Evolutionary conservation across 2,888 invertebrate species (phyloP), one percentile per base, ranked within the genome.

Genomic region (Brenthis daphne): DNA sequence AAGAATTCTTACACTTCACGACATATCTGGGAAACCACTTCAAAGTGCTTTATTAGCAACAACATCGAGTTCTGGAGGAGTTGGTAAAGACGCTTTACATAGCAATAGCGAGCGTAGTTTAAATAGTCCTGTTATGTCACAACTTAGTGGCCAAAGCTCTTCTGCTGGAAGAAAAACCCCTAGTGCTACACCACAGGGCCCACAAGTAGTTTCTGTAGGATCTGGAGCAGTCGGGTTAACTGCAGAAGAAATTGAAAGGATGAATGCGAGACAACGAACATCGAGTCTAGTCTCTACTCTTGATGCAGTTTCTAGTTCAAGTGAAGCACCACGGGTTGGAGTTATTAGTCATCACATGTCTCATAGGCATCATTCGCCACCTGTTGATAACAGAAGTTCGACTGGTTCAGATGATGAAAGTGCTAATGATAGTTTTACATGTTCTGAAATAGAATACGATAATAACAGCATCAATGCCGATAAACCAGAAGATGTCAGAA

Each of bases 391-490:
- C 77, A 94, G 96, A 79, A 95, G 96, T 79, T 96, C 97, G 12
- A 96, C 96, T 0, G 92, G 91, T 3, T 96, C 97, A 11, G 97
- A 98, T 12, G 97, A 98, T 79, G 98, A 98, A 85, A 98, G 98
- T 87, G 96, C 96, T 74, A 98, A 99, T 88, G 99, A 99, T 84
- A 98, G 98, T 78, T 99, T 99, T 91, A 99, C 99, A 13, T 99
- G 99, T 90, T 99, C 99, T 0, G 99, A 99, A 92, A 98, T 98
- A 83, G 99, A 99, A 87, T 98, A 98, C 85, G 98, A 98, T 81
- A 98, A 98, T 83, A 96, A 97, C 80, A 97, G 97, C 79, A 92
- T 97, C 73, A 96, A 95, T 66, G 97, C 96, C 16, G 97, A 97
- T 81, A 97, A 97, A 82, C 93, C 94, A 69, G 95, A 95, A 76